Base-by-base conservation (phyloP, 2,113 vertebrate species). In the Tor tambroides region DNA sequence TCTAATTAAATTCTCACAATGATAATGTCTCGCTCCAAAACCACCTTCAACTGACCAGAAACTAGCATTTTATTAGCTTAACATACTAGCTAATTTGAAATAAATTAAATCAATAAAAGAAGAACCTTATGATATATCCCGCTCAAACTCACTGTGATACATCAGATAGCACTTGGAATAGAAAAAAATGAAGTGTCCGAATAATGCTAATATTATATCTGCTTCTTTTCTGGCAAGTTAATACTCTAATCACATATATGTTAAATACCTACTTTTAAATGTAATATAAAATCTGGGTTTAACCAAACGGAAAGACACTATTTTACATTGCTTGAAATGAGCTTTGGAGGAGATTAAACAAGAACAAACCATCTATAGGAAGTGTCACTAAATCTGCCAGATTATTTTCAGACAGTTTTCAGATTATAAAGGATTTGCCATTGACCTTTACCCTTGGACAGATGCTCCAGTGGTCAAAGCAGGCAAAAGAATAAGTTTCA, bases 341-440 rank as follows among this genome's bases (percentile, higher is more conserved):
- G 80, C 49, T 84, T 72, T 84, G 38, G 71, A 15, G 65, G 80
- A 83, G 84, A 88, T 86, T 86, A 86, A 85, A 71, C 67, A 80
- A 85, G 79, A 87, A 83, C 63, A 86, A 86, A 86, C 54, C 84
- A 43, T 84, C 84, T 76, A 84, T 89, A 84, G 71, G 67, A 54
- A 87, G 49, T 69, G 69, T 85, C 69, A 87, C 17, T 83, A 65
- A 63, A 83, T 81, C 65, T 85, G 75, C 7, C 83, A 88, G 87
- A 83, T 90, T 86, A 84, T 88, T 87, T 69, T 63, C 88, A 74
- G 83, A 74, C 59, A 81, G 72, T 74, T 87, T 84, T 80, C 83
- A 87, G 84, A 90, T 90, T 89, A 88, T 78, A 56, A 82, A 87
- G 80, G 80, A 76, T 80, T 86, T 88, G 41, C 46, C 46, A 76